A percentile compares a stretch with the other conserved stretches of the same genome.
These are phyloP conservation scores for Hafferia zeledoni DNA, from an alignment of 2,797 vertebrate species.

Conservation along the genomic window DNA sequence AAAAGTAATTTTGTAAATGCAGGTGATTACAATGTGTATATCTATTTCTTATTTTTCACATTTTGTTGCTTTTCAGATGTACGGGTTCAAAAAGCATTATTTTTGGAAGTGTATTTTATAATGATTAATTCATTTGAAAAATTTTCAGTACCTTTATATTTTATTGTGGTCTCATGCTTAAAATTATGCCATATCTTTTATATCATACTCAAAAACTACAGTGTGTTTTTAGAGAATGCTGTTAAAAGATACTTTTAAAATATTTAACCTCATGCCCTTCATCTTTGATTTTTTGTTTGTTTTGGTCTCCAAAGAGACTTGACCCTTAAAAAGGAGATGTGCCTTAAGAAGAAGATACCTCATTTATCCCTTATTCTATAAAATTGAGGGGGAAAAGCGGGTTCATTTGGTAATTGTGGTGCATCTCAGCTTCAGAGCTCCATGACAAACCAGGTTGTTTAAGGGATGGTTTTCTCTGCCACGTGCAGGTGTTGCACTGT, in stretches of 20 bases:
- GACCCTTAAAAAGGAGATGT: background rate
- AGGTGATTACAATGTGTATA: background rate
- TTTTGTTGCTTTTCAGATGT: background rate
- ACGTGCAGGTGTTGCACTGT: background rate
- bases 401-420: background rate
- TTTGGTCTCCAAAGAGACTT: background rate
- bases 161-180: background rate
- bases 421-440: background rate
- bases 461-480: accelerated
- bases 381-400: background rate
- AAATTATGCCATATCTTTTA: background rate
- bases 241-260: background rate
- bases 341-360: background rate
- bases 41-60: background rate
- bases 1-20: background rate
- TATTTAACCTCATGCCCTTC: background rate
- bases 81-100: background rate
- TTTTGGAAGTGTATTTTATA: background rate
- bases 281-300: background rate
- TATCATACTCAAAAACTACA: background rate
- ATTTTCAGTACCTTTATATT: background rate
- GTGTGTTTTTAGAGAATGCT: background rate
- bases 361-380: background rate
- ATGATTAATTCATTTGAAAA: background rate
- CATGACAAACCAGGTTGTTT: background rate